phyloP scores from a whole-genome alignment of 2,797 vertebrate genomes.

The Smutsia temminckii region DNA sequence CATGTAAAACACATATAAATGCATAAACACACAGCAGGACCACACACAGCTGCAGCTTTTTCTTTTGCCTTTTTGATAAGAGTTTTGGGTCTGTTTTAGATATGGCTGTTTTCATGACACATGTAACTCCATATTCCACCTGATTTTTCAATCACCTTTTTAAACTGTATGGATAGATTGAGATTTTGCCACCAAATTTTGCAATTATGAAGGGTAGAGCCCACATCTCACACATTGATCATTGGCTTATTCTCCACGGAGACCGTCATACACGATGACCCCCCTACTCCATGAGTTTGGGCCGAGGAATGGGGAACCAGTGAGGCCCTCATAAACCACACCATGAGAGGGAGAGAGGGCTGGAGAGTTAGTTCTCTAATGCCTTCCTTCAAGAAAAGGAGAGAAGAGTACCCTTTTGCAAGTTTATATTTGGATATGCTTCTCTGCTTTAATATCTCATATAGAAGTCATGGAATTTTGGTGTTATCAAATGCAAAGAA shows the following conservation, averaged over 20 bases:
- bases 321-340: rapidly evolving
- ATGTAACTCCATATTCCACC: background rate
- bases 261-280: background rate
- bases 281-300: rapidly evolving
- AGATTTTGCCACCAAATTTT: background rate
- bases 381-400: background rate
- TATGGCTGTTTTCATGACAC: background rate
- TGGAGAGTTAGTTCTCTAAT: background rate
- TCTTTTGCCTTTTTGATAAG: background rate
- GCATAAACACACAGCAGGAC: background rate
- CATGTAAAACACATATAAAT: background rate
- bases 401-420: background rate
- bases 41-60: background rate
- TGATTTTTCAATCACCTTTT: background rate
- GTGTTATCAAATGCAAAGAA: background rate
- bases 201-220: background rate
- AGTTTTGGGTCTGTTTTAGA: background rate
- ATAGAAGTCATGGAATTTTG: background rate
- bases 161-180: background rate
- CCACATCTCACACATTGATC: background rate
- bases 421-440: background rate
- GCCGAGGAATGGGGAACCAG: background rate
- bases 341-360: background rate
- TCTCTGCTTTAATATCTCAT: background rate
- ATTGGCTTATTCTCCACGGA: background rate